Percentiles rank a stretch among this genome's conserved stretches.
phyloP scores from a whole-genome alignment of 2,888 invertebrate species.

The Sarcophaga carnaria region DNA sequence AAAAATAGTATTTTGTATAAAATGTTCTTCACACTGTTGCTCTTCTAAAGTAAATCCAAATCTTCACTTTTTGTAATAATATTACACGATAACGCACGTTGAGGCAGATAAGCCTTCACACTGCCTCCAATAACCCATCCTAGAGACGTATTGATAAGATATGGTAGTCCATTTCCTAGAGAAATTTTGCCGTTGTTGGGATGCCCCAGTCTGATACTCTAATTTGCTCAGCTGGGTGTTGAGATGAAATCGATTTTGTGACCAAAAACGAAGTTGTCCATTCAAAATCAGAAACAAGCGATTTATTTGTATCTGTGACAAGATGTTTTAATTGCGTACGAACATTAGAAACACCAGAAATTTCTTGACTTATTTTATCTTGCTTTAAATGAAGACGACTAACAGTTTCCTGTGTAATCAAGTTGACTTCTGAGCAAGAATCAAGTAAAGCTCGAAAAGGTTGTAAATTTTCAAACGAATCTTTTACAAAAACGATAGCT shows the following conservation, averaged over 20 bases:
- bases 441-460: conserved; percentile 49
- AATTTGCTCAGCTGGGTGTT: conserved; percentile 44
- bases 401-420: conserved; percentile 36
- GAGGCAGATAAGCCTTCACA: neutral
- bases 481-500: conserved; percentile 34
- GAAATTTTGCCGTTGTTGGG: conserved; percentile 45
- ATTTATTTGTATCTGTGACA: conserved; percentile 18
- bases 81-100: neutral
- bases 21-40: conserved; percentile 30
- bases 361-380: conserved; percentile 13
- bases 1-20: too few relatives aligned
- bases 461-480: conserved; percentile 40
- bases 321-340: conserved; percentile 27
- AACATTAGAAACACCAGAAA: conserved; percentile 30
- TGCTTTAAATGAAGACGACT: conserved; percentile 30
- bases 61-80: conserved; percentile 4
- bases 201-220: conserved; percentile 31
- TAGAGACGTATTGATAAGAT: conserved; percentile 43
- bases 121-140: conserved; percentile 50
- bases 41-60: conserved; percentile 32
- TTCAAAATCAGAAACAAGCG: conserved; percentile 15
- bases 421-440: conserved; percentile 47
- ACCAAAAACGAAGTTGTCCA: conserved; percentile 49
- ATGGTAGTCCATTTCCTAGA: conserved; percentile 47
- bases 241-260: conserved; percentile 51